phyloP scores from a whole-genome alignment of 1,140 invertebrate species.

The Bombus pyrosoma region DNA sequence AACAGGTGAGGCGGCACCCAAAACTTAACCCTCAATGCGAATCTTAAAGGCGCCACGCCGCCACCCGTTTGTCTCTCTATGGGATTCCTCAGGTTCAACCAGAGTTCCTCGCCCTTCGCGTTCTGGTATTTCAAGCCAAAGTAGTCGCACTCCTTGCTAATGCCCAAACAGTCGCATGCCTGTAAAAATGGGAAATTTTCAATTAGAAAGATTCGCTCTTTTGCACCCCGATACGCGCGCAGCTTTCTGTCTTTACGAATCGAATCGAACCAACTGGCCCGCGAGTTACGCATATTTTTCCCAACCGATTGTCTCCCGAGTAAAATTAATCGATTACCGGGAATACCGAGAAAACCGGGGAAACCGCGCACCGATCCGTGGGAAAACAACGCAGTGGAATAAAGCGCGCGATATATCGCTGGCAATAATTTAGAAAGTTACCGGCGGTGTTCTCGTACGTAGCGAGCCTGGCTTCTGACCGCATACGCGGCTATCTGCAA shows the following conservation, averaged over 20 bases:
- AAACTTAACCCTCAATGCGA: slow-evolving; percentile 91
- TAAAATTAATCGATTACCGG: slow-evolving; percentile 48
- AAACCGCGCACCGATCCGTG: slow-evolving; percentile 35
- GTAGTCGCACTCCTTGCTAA: slow-evolving; percentile 93
- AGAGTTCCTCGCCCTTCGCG: slow-evolving; percentile 88
- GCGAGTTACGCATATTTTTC: not conserved
- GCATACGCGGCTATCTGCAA: not conserved
- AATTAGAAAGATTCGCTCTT: not conserved
- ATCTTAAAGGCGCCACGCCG: slow-evolving; percentile 83
- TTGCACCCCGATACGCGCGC: too few relatives aligned
- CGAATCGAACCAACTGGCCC: not conserved
- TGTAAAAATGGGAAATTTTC: slow-evolving; percentile 80
- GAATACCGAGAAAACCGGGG: not conserved
- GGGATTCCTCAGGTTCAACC: slow-evolving; percentile 93
- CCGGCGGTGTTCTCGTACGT: not conserved
- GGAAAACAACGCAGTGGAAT: slow-evolving; percentile 18
- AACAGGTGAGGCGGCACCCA: slow-evolving; percentile 94
- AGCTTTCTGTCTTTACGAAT: too few relatives aligned
- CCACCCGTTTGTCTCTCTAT: slow-evolving; percentile 88
- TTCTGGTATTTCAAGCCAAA: slow-evolving; percentile 91
- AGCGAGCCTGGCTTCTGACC: not conserved
- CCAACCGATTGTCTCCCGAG: not conserved
- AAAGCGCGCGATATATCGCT: slow-evolving; percentile 58
- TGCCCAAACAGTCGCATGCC: slow-evolving; percentile 91
- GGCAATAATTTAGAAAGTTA: slow-evolving; percentile 66